Percentiles rank a stretch among this genome's conserved stretches.
Conservation (phyloP, 2,797 vertebrate species). For the Spinus olivaceus region DNA sequence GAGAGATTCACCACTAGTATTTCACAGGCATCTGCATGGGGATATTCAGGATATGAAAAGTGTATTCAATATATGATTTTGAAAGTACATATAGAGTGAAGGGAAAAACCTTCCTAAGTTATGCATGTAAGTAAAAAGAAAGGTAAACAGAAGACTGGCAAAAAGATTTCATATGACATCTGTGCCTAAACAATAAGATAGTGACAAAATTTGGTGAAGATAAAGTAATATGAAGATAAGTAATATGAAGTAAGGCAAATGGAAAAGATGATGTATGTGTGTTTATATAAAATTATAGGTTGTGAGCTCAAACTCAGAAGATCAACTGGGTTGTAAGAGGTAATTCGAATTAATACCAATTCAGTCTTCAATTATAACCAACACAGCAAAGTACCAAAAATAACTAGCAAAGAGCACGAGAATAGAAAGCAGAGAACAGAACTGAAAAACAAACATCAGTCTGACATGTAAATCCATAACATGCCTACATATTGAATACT, state of each 20-base stretch:
- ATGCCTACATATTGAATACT: not conserved
- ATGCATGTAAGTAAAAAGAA: not conserved
- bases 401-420: not conserved
- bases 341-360: not conserved
- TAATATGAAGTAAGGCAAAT: not conserved
- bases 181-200: not conserved
- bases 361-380: not conserved
- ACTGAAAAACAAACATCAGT: not conserved
- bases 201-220: not conserved
- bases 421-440: not conserved
- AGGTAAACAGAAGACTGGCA: not conserved
- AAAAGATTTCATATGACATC: not conserved
- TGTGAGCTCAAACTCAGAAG: not conserved
- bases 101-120: not conserved
- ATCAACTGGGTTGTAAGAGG: not conserved
- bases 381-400: not conserved
- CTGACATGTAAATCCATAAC: not conserved
- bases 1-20: not conserved
- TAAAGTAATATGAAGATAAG: not conserved
- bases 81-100: not conserved
- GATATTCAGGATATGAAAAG: not conserved
- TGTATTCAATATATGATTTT: not conserved
- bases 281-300: not conserved
- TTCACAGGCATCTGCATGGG: not conserved
- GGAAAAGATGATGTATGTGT: not conserved